Evolutionary conservation across 2,113 vertebrate species (phyloP).

Genomic region (Trematomus loennbergii): DNA sequence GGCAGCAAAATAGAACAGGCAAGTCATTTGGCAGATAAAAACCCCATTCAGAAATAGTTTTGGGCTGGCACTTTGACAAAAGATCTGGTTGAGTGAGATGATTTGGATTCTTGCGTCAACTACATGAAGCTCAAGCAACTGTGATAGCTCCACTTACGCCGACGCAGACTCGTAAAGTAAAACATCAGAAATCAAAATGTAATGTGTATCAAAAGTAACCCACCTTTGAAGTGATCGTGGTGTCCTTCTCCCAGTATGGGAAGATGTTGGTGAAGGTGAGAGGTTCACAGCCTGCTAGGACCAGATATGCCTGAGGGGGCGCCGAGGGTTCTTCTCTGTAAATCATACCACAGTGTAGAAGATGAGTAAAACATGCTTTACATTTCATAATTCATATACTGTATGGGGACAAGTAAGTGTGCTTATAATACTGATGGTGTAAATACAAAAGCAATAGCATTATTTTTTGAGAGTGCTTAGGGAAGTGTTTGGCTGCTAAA

Average conservation of each 20-base stretch:
- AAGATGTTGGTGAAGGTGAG: constrained; percentile 89
- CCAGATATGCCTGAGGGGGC: constrained; percentile 85
- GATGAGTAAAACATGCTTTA: not conserved
- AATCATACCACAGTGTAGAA: not conserved
- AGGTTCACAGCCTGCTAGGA: constrained; percentile 84
- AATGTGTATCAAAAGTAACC: not conserved
- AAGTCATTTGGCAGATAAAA: too few species aligned
- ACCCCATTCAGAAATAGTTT: not conserved
- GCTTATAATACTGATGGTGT: too few species aligned
- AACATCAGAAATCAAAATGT: not conserved
- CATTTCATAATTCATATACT: not conserved
- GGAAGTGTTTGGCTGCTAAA: not conserved
- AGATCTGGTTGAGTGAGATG: constrained; percentile 7
- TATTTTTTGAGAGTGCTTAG: not conserved
- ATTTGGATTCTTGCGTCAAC: constrained; percentile 19
- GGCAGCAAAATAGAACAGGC: too few species aligned
- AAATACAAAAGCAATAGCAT: not conserved
- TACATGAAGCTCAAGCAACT: not conserved
- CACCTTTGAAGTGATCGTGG: constrained; percentile 72
- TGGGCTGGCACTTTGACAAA: not conserved
- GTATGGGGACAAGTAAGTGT: not conserved
- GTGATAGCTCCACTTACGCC: not conserved
- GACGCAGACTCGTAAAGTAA: not conserved
- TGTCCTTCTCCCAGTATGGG: constrained; percentile 83
- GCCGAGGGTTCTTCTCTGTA: constrained; percentile 84